Evolutionary conservation across 2,888 invertebrate species (phyloP).

Genomic region (Dichetophora obliterata): DNA sequence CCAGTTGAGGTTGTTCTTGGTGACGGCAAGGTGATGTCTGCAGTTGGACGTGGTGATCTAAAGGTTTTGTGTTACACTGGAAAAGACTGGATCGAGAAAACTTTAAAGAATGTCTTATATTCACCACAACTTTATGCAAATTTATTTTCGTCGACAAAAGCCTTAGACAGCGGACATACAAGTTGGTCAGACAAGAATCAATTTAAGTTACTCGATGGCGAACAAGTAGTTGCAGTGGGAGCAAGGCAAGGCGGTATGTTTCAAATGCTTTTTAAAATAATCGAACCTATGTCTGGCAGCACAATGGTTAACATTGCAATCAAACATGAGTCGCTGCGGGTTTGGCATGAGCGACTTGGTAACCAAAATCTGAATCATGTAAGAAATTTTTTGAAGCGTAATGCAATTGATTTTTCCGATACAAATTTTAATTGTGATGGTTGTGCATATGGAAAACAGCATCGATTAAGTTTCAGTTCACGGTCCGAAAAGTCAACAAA

Average conservation of each 20-base stretch:
- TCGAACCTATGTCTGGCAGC: too few species aligned
- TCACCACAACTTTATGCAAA: neutral
- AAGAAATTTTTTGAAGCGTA: conserved; percentile 29
- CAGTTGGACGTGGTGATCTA: neutral
- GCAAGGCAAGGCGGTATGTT: conserved; percentile 32
- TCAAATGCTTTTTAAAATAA: conserved; percentile 36
- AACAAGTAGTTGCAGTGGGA: conserved; percentile 40
- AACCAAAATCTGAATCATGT: conserved; percentile 42
- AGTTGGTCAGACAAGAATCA: neutral
- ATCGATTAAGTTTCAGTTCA: conserved; percentile 42
- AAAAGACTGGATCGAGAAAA: conserved; percentile 6
- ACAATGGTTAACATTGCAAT: conserved; percentile 5
- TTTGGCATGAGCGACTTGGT: conserved; percentile 43
- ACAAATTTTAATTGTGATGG: conserved; percentile 43
- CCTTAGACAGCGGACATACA: neutral
- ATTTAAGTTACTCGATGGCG: conserved; percentile 1
- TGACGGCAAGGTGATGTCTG: neutral
- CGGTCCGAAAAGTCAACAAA: too few species aligned
- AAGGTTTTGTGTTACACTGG: neutral
- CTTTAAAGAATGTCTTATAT: neutral
- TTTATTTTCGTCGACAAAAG: neutral
- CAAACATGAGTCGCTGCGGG: conserved; percentile 14
- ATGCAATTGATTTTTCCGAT: conserved; percentile 33
- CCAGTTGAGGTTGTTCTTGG: neutral
- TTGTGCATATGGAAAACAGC: conserved; percentile 42